phyloP scores from a whole-genome alignment of 2,797 vertebrate species.

The Gymnoscopelus braueri region DNA sequence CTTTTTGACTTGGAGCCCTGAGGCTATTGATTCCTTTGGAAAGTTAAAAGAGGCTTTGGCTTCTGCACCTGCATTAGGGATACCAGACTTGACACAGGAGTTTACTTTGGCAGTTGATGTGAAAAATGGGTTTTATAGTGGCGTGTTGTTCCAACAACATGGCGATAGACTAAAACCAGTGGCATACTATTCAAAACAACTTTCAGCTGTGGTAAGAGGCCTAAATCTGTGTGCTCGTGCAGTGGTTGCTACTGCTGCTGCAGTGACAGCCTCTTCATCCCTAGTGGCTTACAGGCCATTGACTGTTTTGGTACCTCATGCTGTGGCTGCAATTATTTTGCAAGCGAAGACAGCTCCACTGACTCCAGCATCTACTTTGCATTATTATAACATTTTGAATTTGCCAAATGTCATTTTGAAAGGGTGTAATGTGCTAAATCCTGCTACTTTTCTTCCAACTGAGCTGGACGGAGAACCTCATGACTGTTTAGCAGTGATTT shows the following conservation, averaged over 20 bases:
- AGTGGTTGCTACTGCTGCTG: background rate
- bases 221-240: background rate
- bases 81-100: background rate
- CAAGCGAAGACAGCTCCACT: background rate
- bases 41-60: too few species aligned
- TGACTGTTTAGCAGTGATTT: background rate
- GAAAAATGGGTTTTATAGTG: background rate
- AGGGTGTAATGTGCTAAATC: constrained; percentile 11
- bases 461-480: constrained; percentile 3
- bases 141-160: background rate
- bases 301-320: constrained; percentile 2
- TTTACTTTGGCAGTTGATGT: background rate
- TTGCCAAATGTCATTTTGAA: constrained; percentile 2
- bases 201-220: background rate
- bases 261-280: background rate
- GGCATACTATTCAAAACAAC: background rate
- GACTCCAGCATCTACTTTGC: background rate
- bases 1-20: too few species aligned
- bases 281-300: background rate
- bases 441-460: background rate
- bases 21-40: too few species aligned
- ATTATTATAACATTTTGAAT: constrained; percentile 9
- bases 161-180: background rate
- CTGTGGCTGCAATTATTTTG: background rate
- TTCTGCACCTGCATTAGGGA: background rate